Conservation (phyloP, 2,888 invertebrate species). For the Marasmarcha lunaedactyla region DNA sequence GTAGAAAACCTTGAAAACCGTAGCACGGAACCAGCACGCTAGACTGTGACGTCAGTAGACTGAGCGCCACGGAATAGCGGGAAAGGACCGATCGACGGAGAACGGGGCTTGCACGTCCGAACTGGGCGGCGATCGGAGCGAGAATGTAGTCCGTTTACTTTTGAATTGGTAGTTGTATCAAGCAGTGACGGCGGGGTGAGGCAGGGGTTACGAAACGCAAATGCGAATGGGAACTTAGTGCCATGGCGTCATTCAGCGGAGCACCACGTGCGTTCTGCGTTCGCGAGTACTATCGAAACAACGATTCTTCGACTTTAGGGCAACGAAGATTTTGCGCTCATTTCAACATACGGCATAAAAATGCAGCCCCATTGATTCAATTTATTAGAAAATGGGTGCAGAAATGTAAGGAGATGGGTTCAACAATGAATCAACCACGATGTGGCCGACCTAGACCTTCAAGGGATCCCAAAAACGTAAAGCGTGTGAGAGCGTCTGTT, state of each 20-base stretch:
- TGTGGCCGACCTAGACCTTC: slow-evolving; percentile 16
- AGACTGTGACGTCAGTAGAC: no score
- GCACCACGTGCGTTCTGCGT: slow-evolving; percentile 5
- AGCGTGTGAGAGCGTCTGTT: slow-evolving; percentile 6
- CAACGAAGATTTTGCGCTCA: slow-evolving; percentile 6
- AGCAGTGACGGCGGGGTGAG: background rate
- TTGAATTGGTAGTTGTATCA: background rate
- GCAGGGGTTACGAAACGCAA: background rate
- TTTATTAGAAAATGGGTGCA: slow-evolving; percentile 12
- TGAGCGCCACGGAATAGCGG: no score
- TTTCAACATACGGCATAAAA: slow-evolving; percentile 1
- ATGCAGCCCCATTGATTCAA: slow-evolving; percentile 3
- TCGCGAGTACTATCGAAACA: background rate
- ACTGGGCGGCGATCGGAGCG: no score
- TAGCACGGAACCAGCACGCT: no score
- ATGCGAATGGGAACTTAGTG: slow-evolving; percentile 3
- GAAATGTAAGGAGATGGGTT: slow-evolving; percentile 17
- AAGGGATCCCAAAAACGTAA: slow-evolving; percentile 7
- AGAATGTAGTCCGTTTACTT: slow-evolving; percentile 3
- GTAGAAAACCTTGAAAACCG: no score
- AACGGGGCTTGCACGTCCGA: no score
- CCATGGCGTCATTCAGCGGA: slow-evolving; percentile 6
- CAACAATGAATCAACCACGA: slow-evolving; percentile 15
- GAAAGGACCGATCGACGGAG: no score
- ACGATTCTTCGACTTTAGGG: background rate